These are phyloP conservation scores for Forbesichthys papilliferus DNA, from an alignment of 2,113 vertebrate species.

Conservation along the genomic window DNA sequence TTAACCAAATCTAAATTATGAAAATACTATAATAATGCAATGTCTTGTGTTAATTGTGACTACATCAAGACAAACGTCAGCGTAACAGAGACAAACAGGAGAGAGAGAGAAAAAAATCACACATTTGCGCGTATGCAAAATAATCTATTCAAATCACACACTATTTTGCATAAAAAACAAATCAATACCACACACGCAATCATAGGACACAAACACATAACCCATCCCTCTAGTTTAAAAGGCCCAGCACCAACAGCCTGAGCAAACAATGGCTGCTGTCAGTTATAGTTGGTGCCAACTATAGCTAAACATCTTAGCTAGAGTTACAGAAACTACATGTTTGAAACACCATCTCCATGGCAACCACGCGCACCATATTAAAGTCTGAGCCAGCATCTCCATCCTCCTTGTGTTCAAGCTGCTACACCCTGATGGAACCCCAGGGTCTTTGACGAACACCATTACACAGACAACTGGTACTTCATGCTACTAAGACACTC, in stretches of 20 bases:
- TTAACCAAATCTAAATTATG: too few relatives aligned
- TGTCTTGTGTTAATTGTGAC: too few relatives aligned
- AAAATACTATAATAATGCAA: too few relatives aligned
- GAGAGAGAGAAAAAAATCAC: background rate
- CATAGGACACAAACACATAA: background rate
- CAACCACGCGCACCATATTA: background rate
- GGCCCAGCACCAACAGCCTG: background rate
- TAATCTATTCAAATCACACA: background rate
- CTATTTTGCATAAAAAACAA: background rate
- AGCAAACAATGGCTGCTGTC: conserved; percentile 1
- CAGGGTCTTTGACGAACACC: too few relatives aligned
- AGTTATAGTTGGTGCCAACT: background rate
- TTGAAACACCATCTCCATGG: conserved; percentile 6
- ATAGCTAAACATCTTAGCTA: background rate
- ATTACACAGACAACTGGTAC: too few relatives aligned
- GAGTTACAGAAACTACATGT: background rate
- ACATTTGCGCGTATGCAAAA: background rate
- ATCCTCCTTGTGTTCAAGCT: background rate
- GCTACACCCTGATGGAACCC: background rate
- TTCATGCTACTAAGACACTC: background rate
- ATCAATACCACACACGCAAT: background rate
- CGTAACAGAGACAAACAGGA: background rate
- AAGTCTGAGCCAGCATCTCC: background rate
- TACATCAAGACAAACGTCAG: too few relatives aligned
- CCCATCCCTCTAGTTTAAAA: background rate